These are phyloP conservation scores for Drosophila kanapiae DNA, from an alignment of 1,140 invertebrate species.

Conservation along the genomic window DNA sequence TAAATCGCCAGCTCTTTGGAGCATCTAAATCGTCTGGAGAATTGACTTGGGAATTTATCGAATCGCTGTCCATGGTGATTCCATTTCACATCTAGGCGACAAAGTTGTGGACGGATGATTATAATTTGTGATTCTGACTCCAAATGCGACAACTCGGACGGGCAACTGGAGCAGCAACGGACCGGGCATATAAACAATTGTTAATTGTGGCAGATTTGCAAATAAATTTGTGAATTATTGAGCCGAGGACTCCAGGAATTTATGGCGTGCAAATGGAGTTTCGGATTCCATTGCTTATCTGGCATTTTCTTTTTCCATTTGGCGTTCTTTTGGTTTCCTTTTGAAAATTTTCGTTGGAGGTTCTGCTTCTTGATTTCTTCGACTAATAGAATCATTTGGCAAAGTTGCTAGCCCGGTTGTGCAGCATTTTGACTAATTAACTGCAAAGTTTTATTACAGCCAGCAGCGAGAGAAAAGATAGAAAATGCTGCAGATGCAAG, in stretches of 20 bases:
- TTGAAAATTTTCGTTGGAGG: conserved; percentile 17
- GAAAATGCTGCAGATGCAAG: conserved; percentile 35
- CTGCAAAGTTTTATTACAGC: conserved; percentile 76
- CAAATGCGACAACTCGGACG: neutral
- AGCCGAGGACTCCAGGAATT: conserved; percentile 25
- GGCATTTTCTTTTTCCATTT: neutral
- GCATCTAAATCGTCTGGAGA: conserved; percentile 8
- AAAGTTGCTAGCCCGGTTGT: conserved; percentile 71
- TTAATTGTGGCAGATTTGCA: conserved; percentile 35
- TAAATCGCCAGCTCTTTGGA: neutral
- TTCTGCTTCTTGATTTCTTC: conserved; percentile 35
- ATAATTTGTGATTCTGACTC: conserved; percentile 21
- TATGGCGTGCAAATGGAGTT: conserved; percentile 47
- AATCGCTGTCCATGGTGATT: conserved; percentile 7
- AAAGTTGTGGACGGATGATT: conserved; percentile 35
- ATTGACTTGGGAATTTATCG: conserved; percentile 24
- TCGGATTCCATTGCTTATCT: conserved; percentile 9
- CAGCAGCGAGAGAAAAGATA: conserved; percentile 15
- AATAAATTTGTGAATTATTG: conserved; percentile 40
- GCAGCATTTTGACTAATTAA: conserved; percentile 81
- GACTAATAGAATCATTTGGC: conserved; percentile 65
- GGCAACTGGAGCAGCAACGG: conserved; percentile 37
- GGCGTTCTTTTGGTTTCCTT: conserved; percentile 4
- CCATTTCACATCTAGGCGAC: conserved; percentile 19
- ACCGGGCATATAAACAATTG: conserved; percentile 42